Evolutionary conservation across 1,140 invertebrate species (phyloP).

Genomic region (Mizuhopecten yessoensis): DNA sequence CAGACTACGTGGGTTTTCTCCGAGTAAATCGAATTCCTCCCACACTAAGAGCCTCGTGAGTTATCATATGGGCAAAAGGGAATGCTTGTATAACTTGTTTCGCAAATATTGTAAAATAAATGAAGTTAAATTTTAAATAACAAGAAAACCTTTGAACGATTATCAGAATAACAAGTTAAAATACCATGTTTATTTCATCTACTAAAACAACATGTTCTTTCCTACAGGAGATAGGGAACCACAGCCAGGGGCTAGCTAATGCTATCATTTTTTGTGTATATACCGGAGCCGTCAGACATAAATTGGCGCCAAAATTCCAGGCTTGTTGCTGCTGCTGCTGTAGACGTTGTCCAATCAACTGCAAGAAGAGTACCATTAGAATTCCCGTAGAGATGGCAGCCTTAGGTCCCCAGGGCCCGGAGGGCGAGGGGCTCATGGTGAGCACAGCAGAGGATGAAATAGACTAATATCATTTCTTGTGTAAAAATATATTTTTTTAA

Average conservation of each 20-base stretch:
- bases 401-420: constrained; percentile 23
- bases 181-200: too few relatives aligned
- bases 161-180: too few relatives aligned
- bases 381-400: constrained; percentile 58
- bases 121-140: too few relatives aligned
- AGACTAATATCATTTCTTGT: neutral
- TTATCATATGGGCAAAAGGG: too few relatives aligned
- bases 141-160: too few relatives aligned
- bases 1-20: too few relatives aligned
- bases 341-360: constrained; percentile 52
- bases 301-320: constrained; percentile 45
- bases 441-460: constrained; percentile 40
- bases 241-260: constrained; percentile 71
- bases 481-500: too few relatives aligned
- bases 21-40: too few relatives aligned
- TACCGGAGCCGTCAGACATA: constrained; percentile 63
- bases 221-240: constrained; percentile 72
- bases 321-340: constrained; percentile 54
- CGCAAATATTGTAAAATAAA: too few relatives aligned
- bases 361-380: constrained; percentile 35
- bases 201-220: too few relatives aligned
- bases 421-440: neutral
- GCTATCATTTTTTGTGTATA: constrained; percentile 67
- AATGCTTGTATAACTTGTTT: too few relatives aligned
- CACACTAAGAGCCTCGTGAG: too few relatives aligned